These are phyloP conservation scores for Pungitius pungitius DNA, from an alignment of 2,113 vertebrate species.

Conservation along the genomic window DNA sequence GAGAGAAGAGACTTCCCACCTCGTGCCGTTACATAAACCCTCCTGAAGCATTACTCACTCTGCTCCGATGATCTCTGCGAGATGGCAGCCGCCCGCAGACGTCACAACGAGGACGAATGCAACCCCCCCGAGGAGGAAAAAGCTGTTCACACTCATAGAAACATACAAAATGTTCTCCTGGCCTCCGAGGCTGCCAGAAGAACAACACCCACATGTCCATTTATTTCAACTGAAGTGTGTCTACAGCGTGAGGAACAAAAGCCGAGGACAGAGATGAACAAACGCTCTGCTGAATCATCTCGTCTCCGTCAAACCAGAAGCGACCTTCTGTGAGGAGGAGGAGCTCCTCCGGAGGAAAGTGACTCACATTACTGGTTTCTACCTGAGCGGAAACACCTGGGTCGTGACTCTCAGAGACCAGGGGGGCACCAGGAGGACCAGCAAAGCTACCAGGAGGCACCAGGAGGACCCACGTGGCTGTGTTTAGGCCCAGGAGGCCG, in stretches of 20 bases:
- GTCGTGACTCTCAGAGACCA: conserved; percentile 18
- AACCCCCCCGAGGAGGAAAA: not conserved
- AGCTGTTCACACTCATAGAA: not conserved
- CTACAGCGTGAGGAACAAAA: too few relatives aligned
- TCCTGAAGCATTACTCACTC: conserved; percentile 49
- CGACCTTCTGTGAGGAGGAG: too few relatives aligned
- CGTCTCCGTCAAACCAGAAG: too few relatives aligned
- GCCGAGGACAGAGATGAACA: too few relatives aligned
- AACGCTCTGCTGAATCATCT: too few relatives aligned
- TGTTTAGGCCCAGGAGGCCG: conserved; percentile 14
- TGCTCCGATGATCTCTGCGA: conserved; percentile 4
- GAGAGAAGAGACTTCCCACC: conserved; percentile 15
- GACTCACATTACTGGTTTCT: not conserved
- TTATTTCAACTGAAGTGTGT: too few relatives aligned
- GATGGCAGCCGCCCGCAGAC: conserved; percentile 8
- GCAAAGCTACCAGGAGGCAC: too few relatives aligned
- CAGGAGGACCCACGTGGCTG: too few relatives aligned
- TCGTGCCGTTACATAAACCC: conserved; percentile 38
- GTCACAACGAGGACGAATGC: not conserved
- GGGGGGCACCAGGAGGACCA: too few relatives aligned
- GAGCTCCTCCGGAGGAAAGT: not conserved
- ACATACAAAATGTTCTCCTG: not conserved
- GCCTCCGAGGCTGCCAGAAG: not conserved
- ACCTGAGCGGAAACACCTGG: not conserved
- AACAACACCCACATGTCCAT: too few relatives aligned